Conservation (phyloP, 2,113 vertebrate species). For the Anguilla japonica region DNA sequence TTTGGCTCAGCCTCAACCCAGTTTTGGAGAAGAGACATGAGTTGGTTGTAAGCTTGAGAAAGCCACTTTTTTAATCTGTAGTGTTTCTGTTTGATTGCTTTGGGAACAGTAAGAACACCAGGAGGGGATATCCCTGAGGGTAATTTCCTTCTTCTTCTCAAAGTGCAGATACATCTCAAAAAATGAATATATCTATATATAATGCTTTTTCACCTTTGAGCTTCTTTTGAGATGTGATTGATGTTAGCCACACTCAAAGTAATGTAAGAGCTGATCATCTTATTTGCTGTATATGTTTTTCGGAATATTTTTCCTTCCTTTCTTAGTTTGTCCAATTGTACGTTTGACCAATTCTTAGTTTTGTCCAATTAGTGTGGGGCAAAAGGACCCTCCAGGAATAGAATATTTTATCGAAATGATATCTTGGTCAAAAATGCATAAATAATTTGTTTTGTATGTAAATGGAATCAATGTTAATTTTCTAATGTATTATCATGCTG, state of each 20-base stretch:
- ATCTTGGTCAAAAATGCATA: too few species aligned
- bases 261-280: neutral
- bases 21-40: neutral
- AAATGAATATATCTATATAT: neutral
- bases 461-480: too few species aligned
- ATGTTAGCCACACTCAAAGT: neutral
- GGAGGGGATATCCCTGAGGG: neutral
- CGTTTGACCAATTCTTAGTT: too few species aligned
- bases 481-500: too few species aligned
- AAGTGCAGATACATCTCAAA: neutral
- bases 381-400: too few species aligned
- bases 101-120: neutral
- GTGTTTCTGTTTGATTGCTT: neutral
- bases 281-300: neutral
- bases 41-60: neutral
- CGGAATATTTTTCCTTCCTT: too few species aligned
- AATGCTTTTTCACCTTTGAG: neutral
- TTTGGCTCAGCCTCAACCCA: neutral
- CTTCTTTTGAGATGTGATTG: neutral
- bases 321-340: too few species aligned
- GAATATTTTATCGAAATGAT: too few species aligned
- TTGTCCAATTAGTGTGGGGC: too few species aligned
- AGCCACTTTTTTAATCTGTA: slow-evolving; percentile 2
- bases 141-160: neutral
- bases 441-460: too few species aligned